Base-by-base conservation (phyloP, 2,797 vertebrate species). In the Ceyx erithaca region DNA sequence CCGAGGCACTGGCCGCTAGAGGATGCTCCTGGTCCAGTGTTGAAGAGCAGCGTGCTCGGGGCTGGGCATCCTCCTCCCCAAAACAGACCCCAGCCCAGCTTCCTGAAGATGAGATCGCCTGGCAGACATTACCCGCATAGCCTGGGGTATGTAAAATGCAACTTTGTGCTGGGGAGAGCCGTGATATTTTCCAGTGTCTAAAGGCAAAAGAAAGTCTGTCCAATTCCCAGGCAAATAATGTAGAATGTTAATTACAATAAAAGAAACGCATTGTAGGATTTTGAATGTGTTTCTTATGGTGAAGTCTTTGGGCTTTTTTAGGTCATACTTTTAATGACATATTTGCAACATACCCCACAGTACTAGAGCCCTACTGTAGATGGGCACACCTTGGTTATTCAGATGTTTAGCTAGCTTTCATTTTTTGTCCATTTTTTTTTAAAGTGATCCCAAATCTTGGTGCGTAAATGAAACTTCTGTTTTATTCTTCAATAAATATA, bases 1-100 rank as follows among this genome's bases (percentile, higher is more conserved):
- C 88, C 41, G 41, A 85, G 71, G 71, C 17, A 12, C 31, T 63
- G 93, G 92, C 95, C 96, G 41, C 96, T 94, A 96, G 96, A 93
- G 95, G 95, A 87, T 89, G 91, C 94, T 96, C 91, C 92, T 91
- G 77, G 83, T 30, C 80, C 70, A 63, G 82, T 52, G 3, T 2
- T 91, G 83, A 80, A 67, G 67, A 51, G 51, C 84, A 9, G 62
- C 43, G 20, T 16, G 14, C 35, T 67, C 14, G 10, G 54, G n/a
- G 8, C 68, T 9, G 45, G 31, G 70, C 57, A 70, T 43, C 35
- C 46, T 71, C 30, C 61, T 73, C 75, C 40, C 45, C 14, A 18
- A 2, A 25, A 1, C 66, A 37, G 55, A 31, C 22, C 63, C 35
- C 59, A 9, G 37, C 51, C 14, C 55, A 5, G 67, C 52, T n/a